Percentiles rank a stretch among this genome's conserved stretches.
Evolutionary conservation across 2,797 vertebrate genomes (phyloP).

Genomic region (Argyrosomus regius): DNA sequence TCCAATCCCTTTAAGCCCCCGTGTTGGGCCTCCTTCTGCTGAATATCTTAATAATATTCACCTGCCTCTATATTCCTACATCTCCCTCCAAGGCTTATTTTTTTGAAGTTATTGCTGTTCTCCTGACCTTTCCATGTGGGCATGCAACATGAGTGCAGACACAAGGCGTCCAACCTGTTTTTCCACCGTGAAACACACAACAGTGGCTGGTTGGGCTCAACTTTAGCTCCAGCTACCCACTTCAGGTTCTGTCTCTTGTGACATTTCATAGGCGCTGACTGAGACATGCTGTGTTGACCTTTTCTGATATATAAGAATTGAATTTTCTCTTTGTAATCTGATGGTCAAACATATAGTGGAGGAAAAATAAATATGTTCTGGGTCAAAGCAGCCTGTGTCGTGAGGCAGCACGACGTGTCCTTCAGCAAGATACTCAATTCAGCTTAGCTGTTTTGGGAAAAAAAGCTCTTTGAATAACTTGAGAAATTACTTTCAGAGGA

Average conservation of each 20-base stretch:
- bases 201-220: background rate
- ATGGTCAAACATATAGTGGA: conserved; percentile 1
- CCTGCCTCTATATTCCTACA: conserved; percentile 29
- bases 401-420: background rate
- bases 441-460: background rate
- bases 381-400: background rate
- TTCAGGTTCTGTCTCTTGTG: conserved; percentile 28
- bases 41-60: conserved; percentile 38
- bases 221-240: background rate
- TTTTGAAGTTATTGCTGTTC: conserved; percentile 55
- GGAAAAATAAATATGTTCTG: background rate
- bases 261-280: conserved; percentile 44
- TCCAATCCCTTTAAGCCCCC: conserved; percentile 14
- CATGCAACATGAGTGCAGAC: conserved; percentile 27
- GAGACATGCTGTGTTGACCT: conserved; percentile 44
- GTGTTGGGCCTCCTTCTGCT: background rate
- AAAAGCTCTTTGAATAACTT: background rate
- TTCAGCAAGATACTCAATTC: background rate
- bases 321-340: conserved; percentile 23
- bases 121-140: conserved; percentile 55
- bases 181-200: conserved; percentile 20
- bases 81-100: conserved; percentile 46
- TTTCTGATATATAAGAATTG: conserved; percentile 38
- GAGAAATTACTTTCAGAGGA: background rate
- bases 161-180: background rate